Evolutionary conservation across 2,113 vertebrate genomes (phyloP), one percentile per base, ranked within the genome.

Genomic region (Pelvicachromis taeniatus): DNA sequence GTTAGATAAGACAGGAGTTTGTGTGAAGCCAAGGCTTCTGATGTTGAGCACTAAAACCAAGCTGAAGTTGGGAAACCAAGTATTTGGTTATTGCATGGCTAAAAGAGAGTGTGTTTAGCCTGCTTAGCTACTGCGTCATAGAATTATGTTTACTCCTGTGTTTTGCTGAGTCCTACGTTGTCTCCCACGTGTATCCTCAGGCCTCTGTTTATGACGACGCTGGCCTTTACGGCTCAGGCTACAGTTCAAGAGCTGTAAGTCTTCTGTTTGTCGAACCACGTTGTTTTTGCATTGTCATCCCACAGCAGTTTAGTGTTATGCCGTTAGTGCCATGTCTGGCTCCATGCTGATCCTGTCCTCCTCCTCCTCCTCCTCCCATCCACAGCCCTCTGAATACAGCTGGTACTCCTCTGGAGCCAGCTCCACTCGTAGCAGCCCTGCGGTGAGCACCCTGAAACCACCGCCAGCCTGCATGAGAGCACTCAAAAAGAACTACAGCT

Each of bases 321-420:
- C 40, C 53, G 94, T 87, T 84, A 58, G 73, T 68, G 78, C 50
- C 19, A 75, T 16, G 4, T 87, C 40, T 81, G 52, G 45, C 85
- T 83, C 85, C 79, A 87, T 96, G 85, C 94, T 85, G 90, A 94
- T 94, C 10, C 70, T 75, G 29, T 70, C 90, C 26, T 61, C 81
- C 59, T 54, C 42, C 26, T 61, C 81, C 59, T 54, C 42, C 78
- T 80, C 65, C 29, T 70, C 59, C 78, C 19, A 58, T 48, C 84
- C 90, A 59, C 95, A 99, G 98, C 97, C 97, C 11, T 98, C 98
- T 91, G 99, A 98, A 93, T 97, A 95, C 93, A 98, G 97, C 96
- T 98, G 93, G 94, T 96, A 95, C 83, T 98, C 98, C 58, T 98
- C 97, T 82, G 96, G 96, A 96, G 85, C 96, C 84, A 98, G 97